Base-by-base conservation (phyloP, 2,888 invertebrate genomes). In the Dendrolimus houi region DNA sequence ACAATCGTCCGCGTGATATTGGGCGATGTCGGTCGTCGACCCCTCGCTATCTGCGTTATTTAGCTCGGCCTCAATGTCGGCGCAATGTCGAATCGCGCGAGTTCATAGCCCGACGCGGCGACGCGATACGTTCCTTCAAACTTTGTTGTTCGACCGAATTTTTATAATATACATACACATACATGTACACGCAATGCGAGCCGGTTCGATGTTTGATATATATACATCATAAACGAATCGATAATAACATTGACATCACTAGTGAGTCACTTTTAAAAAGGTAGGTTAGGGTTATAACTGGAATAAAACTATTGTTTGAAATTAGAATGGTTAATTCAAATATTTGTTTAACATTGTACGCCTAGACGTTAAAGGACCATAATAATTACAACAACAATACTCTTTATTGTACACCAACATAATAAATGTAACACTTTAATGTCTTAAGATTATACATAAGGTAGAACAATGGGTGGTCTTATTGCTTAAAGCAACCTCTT, bases 31-130 rank as follows among this genome's bases (percentile, higher is more conserved):
- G 89, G 88, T 84, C 89, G 81, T 83, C 81, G 80, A 87, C 85
- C 87, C 74, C 77, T 71, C 74, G 86, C 86, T 90, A 89, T 89
- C 89, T 87, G 82, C 84, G 85, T 86, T 85, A 86, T 87, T 88
- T 85, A 81, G 87, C 84, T 78, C 81, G 83, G 74, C 84, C 47
- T 79, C 84, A 89, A 88, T 85, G 88, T 81, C 88, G 86, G 76
- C 80, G 75, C 88, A 89, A 90, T 87, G 89, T 89, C 89, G 87
- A 82, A 77, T 75, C 79, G 77, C 78, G 74, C 76, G 83, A 82
- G 88, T 87, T 87, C 87, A 85, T 73, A 81, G 86, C 87, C 88
- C 87, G 78, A 71, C 68, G 78, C 79, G 77, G 47, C 68, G 81
- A 70, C 72, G 72, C 64, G 72, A 62, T 65, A 68, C 80, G 82